Conservation (phyloP, 1,140 invertebrate species). For the Batillaria attramentaria region DNA sequence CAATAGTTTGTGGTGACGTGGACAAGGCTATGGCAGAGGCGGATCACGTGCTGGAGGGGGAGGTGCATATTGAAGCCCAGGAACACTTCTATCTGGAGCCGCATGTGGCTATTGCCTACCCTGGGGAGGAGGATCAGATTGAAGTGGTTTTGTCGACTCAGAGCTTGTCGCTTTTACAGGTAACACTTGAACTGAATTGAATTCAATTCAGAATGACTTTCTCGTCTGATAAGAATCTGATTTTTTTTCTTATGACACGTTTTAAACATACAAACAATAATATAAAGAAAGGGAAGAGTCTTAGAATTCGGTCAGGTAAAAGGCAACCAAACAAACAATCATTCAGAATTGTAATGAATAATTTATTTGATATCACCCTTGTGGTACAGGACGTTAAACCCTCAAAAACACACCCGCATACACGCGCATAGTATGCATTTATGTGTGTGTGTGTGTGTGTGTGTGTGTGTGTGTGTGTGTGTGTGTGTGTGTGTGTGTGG, state of each 20-base stretch:
- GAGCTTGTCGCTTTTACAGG: slow-evolving; percentile 82
- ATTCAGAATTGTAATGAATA: neutral
- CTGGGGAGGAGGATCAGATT: slow-evolving; percentile 86
- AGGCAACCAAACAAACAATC: neutral
- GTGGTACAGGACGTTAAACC: no score
- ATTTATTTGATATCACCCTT: neutral
- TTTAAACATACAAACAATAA: neutral
- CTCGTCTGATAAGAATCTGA: neutral
- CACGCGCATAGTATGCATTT: neutral
- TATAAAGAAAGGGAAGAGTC: neutral
- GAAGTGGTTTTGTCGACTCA: slow-evolving; percentile 89
- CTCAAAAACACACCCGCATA: neutral
- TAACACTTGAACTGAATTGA: no score
- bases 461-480: neutral
- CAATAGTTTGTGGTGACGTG: slow-evolving; percentile 78
- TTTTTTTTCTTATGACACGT: neutral
- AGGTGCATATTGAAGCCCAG: slow-evolving; percentile 88
- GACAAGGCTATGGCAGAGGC: slow-evolving; percentile 75
- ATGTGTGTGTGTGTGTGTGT: neutral
- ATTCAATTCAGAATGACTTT: no score
- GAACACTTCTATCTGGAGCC: slow-evolving; percentile 98
- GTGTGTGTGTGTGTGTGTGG: neutral
- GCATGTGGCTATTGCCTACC: slow-evolving; percentile 80
- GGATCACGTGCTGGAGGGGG: slow-evolving; percentile 73
- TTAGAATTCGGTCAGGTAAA: neutral